Percentiles rank a stretch among this genome's conserved stretches.
Conservation (phyloP, 2,888 invertebrate genomes). For the Drosophila quinaria region DNA sequence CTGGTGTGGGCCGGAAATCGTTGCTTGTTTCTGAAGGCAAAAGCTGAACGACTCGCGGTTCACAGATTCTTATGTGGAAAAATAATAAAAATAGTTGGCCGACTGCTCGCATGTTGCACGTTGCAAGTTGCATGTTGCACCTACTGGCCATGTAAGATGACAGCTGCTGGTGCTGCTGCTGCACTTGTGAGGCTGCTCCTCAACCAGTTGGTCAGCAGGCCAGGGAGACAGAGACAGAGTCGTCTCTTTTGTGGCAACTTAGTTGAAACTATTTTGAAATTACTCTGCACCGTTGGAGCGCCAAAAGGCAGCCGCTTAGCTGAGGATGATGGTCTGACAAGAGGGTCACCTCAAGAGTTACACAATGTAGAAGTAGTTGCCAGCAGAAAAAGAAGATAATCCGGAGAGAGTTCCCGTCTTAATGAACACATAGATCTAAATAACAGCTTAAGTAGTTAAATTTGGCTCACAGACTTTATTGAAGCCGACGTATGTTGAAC, state of each 20-base stretch:
- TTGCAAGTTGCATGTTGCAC: constrained; percentile 23
- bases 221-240: constrained; percentile 2
- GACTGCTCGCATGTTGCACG: constrained; percentile 38
- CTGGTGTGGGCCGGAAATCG: constrained; percentile 57
- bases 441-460: neutral
- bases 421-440: too few species aligned
- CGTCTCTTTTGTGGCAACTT: constrained; percentile 17
- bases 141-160: constrained; percentile 53
- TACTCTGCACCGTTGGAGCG: constrained; percentile 13
- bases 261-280: constrained; percentile 54
- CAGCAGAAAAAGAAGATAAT: neutral
- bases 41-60: constrained; percentile 42
- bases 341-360: constrained; percentile 29
- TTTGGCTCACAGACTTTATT: too few species aligned
- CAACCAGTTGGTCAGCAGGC: constrained; percentile 26
- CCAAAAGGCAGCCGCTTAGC: constrained; percentile 29
- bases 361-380: constrained; percentile 5
- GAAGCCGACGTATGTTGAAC: too few species aligned
- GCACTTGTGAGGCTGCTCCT: constrained; percentile 78
- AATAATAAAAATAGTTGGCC: constrained; percentile 65
- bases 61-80: constrained; percentile 58
- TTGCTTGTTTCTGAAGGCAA: constrained; percentile 58
- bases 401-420: too few species aligned
- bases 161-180: constrained; percentile 58
- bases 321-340: constrained; percentile 11